Base-by-base conservation (phyloP, 2,113 vertebrate species). In the Pteruthius melanotis region DNA sequence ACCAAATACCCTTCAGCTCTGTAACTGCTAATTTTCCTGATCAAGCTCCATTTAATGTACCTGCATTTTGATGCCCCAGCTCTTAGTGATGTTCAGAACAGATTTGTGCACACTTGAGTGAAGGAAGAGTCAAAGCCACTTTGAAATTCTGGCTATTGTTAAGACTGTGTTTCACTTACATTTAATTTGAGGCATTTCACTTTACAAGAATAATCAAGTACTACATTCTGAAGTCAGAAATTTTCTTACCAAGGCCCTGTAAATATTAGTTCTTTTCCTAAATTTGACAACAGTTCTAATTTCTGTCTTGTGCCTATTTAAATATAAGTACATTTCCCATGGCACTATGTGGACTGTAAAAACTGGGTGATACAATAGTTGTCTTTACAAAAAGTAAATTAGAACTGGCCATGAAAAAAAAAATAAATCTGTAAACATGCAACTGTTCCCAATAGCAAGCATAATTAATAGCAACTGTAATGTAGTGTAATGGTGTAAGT, bases 401-500 rank as follows among this genome's bases (percentile, higher is more conserved):
- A 77, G 50, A 90, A 50, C 27, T 83, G 64, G 69, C 63, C 78
- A 23, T 75, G 71, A 18, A 78, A 91, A 93, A 76, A 71, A 79
- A 71, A 44, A 44, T 13, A 57, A 75, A 23, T 35, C 71, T 63
- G 68, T 75, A 95, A 89, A 89, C 47, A 70, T 37, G 59, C 42
- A 83, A 66, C 42, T 7, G 2, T 65, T 94, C 59, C 79, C 39
- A 85, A 52, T 20, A 93, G 80, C 66, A 90, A 70, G 64, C 64
- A 61, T 93, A 96, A 94, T 96, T 93, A 96, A 83, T 90, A 92
- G 86, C 80, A 92, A 90, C 86, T 90, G 75, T 90, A 88, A 92
- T 74, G 85, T 59, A 92, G 85, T 74, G 88, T 85, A 93, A 80
- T 88, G 87, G 83, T 77, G 50, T 92, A 97, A 96, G 88, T 83